Evolutionary conservation across 2,888 invertebrate species (phyloP), one percentile per base, ranked within the genome.

Genomic region (Zele albiditarsus): DNA sequence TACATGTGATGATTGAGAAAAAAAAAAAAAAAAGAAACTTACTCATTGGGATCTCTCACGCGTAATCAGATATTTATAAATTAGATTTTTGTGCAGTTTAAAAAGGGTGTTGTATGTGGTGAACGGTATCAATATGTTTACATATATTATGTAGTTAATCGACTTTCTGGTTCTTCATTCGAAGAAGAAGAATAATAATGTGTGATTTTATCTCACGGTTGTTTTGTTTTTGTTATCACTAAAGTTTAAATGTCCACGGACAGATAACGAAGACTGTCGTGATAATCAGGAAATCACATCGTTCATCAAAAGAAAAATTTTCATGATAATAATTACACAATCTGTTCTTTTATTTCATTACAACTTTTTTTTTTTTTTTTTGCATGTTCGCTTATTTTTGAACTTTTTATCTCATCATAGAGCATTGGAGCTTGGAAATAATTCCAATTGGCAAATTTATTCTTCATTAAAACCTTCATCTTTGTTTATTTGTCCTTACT

Each of bases 301-400:
- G 25, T 63, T 63, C 16, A 38, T 38, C 20, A 27, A 62, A 68
- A 33, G 38, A 31, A 63, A 23, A 33, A 38, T 14, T 20, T 65
- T 46, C 12, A 38, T 60, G 14, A 14, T 31, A 10, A 63, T 38
- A 25, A n/a, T n/a, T 68, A 2, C 16, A 33, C 42, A 38, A 25
- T 67, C n/a, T 57, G 8, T 57, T 53, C 57, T 23, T 69, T 53
- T 33, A 23, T 31, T 28, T 69, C 33, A 5, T 46, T 23, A 20
- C 27, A 16, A n/a, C 27, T 46, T 23, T 31, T 49, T 46, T 23
- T 31, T 31, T 57, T 57, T 69, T 27, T 67, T 46, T 27, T 69
- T 69, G 68, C 57, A 57, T 33, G 57, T 69, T 53, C 31, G 57
- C 57, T 68, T 57, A 31, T 57, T 31, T 31, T 33, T 31, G 23